phyloP scores from a whole-genome alignment of 2,113 vertebrate genomes.

The Steatornis caripensis region DNA sequence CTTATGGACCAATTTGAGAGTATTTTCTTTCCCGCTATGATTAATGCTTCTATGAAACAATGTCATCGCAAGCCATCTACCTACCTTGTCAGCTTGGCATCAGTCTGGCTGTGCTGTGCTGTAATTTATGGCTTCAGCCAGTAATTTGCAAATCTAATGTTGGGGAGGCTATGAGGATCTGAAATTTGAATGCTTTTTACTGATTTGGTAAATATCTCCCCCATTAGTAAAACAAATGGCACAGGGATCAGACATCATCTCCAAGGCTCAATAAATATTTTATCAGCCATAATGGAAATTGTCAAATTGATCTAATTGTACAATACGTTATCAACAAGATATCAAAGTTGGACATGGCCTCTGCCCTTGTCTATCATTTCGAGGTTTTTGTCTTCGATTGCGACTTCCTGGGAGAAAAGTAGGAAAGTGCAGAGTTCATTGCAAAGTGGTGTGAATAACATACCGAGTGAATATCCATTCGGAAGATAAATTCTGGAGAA shows the following conservation, averaged over 20 bases:
- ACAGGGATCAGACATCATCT: conserved; percentile 89
- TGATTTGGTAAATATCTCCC: conserved; percentile 73
- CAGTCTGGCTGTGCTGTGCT: conserved; percentile 73
- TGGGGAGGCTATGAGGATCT: conserved; percentile 72
- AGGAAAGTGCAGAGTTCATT: neutral
- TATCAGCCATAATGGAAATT: conserved; percentile 99
- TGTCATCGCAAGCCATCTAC: conserved; percentile 85
- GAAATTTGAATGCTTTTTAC: conserved; percentile 72
- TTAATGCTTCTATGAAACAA: conserved; percentile 86
- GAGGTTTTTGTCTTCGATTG: conserved; percentile 57
- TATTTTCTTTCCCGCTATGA: conserved; percentile 82
- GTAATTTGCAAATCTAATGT: conserved; percentile 97
- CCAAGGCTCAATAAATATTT: conserved; percentile 99
- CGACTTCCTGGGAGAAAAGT: conserved; percentile 24
- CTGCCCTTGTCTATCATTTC: conserved; percentile 70
- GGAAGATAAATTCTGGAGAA: conserved; percentile 61
- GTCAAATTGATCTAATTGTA: conserved; percentile 97
- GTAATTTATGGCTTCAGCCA: conserved; percentile 88
- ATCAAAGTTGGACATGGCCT: conserved; percentile 82
- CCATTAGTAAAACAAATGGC: conserved; percentile 95
- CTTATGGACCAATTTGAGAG: conserved; percentile 87
- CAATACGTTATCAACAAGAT: conserved; percentile 90
- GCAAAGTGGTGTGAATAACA: neutral
- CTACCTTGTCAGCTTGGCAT: conserved; percentile 77
- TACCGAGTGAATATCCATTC: neutral